These are phyloP conservation scores for Limnephilus marmoratus DNA, from an alignment of 2,888 invertebrate genomes.

Conservation along the genomic window DNA sequence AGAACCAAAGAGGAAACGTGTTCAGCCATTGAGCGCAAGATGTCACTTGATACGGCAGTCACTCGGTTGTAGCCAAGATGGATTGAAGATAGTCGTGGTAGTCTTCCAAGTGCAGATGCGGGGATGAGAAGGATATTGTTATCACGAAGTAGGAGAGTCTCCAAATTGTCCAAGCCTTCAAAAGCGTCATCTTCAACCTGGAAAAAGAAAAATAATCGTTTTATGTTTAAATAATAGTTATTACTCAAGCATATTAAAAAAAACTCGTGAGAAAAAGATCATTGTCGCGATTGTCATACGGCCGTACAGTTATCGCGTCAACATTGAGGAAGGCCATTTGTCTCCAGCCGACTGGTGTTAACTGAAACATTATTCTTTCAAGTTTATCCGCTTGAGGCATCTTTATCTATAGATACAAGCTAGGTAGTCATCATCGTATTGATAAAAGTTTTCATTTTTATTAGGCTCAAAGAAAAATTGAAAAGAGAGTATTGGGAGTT, in stretches of 20 bases:
- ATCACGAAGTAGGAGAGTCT: slow-evolving; percentile 88
- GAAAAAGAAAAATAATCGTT: slow-evolving; percentile 58
- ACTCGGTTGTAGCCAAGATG: slow-evolving; percentile 92
- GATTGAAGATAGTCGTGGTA: slow-evolving; percentile 84
- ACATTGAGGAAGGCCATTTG: background rate
- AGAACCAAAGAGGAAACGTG: slow-evolving; percentile 85
- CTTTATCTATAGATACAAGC: background rate
- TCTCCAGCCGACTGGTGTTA: background rate
- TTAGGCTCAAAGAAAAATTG: background rate
- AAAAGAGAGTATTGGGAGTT: too few species aligned
- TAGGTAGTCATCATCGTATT: background rate
- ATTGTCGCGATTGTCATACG: too few species aligned
- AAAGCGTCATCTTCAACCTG: slow-evolving; percentile 93
- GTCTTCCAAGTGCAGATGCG: slow-evolving; percentile 87
- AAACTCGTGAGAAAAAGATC: too few species aligned
- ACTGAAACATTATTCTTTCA: too few species aligned
- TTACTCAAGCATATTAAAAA: too few species aligned
- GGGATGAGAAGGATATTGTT: slow-evolving; percentile 93
- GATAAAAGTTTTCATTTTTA: too few species aligned
- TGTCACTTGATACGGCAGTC: slow-evolving; percentile 88
- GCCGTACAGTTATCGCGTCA: too few species aligned
- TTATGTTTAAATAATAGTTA: background rate
- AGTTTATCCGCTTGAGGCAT: too few species aligned
- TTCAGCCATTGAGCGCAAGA: slow-evolving; percentile 84
- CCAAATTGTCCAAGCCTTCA: slow-evolving; percentile 87